These are phyloP conservation scores for Myxocyprinus asiaticus DNA, from an alignment of 2,113 vertebrate genomes.

Conservation along the genomic window DNA sequence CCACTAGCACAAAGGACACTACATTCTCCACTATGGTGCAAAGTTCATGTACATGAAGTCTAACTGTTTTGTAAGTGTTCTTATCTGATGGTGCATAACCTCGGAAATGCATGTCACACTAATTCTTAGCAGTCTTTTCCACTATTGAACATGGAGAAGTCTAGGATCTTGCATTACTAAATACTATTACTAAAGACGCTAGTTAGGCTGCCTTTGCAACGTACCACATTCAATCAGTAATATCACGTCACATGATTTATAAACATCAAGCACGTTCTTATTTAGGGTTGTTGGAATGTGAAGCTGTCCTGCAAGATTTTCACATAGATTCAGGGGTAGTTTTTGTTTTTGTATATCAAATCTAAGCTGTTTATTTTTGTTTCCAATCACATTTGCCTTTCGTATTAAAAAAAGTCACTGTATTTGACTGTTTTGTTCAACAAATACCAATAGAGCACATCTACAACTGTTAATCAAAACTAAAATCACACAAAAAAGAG, in stretches of 20 bases:
- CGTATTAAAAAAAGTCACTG: constrained; percentile 67
- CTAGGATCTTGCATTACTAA: not conserved
- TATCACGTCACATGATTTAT: not conserved
- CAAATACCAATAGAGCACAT: constrained; percentile 53
- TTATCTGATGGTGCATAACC: not conserved
- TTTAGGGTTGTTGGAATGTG: constrained; percentile 31
- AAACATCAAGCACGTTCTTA: constrained; percentile 11
- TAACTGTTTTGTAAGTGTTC: constrained; percentile 3
- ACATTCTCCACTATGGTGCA: constrained; percentile 33
- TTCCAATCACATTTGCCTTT: constrained; percentile 70
- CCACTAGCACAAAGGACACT: constrained; percentile 47
- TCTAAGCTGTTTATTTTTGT: constrained; percentile 53
- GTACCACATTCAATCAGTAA: not conserved
- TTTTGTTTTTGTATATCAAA: constrained; percentile 40
- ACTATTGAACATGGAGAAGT: not conserved
- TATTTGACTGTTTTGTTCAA: constrained; percentile 63
- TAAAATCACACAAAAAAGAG: constrained; percentile 28
- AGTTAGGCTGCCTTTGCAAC: not conserved
- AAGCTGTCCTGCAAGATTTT: not conserved
- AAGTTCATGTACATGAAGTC: constrained; percentile 20
- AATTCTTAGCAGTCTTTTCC: constrained; percentile 39
- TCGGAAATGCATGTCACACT: constrained; percentile 51
- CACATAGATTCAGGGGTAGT: constrained; percentile 28
- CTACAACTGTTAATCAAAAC: constrained; percentile 63
- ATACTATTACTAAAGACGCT: not conserved